Base-by-base conservation (phyloP, 2,888 invertebrate genomes). In the Athrips mouffetella region DNA sequence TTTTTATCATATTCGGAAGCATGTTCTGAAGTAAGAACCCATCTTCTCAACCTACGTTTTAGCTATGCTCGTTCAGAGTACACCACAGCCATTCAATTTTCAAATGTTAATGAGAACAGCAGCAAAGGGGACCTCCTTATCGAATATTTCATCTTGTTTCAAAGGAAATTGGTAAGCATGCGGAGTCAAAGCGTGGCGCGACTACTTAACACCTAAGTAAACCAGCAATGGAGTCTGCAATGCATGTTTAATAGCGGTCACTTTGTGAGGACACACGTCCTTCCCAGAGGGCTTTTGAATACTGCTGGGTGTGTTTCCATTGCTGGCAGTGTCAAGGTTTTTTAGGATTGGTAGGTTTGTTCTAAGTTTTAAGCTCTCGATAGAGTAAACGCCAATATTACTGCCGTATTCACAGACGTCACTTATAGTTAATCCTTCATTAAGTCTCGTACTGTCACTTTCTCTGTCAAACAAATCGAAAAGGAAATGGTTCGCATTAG, bases 231-330 rank as follows among this genome's bases (percentile, higher is more conserved):
- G 70, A 63, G 67, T 58, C 65, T 59, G 65, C 73, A 68, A 65
- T 83, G 74, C 77, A 83, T 76, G 79, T 75, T 81, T 83, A 83
- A 84, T 74, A 68, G 81, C 73, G 85, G 86, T 85, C 85, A 85
- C 86, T 85, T 85, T 87, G 83, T 67, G 75, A 73, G 67, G 67
- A 70, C 76, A 72, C 68, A 70, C 68, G 74, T 66, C 62, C 57
- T 61, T 75, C 82, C 78, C 81, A 37, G 57, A 70, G 54, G 63
- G 68, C 73, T 73, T 76, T 77, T 75, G 73, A 73, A 74, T 73
- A 72, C 66, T 71, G 65, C 37, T 49, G n/a, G 41, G 41, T 31
- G 45, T 31, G 55, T 35, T 49, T 42, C 18, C 40, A 76, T 75
- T 31, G 20, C 13, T 42, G 42, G 5, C 11, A 10, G n/a, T 8